Percentiles rank a stretch among this genome's conserved stretches.
phyloP scores from a whole-genome alignment of 2,113 vertebrate species.

The Orycteropus afer region DNA sequence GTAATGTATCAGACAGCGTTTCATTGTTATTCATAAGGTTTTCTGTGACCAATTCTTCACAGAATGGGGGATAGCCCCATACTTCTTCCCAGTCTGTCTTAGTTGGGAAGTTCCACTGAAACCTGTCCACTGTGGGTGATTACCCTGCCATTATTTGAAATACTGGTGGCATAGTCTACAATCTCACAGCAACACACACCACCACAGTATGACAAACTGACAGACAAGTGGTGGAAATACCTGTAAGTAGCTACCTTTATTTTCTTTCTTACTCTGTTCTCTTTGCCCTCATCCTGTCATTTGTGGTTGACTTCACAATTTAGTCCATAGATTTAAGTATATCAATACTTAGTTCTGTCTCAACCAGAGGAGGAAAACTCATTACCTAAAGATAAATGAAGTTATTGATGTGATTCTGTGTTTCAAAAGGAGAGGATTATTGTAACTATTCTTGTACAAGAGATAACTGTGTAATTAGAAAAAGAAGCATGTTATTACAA shows the following conservation, averaged over 20 bases:
- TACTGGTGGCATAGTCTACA: too few relatives aligned
- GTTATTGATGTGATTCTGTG: background rate
- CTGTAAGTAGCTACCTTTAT: background rate
- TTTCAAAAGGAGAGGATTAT: background rate
- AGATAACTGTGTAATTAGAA: background rate
- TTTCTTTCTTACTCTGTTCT: background rate
- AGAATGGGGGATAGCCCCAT: too few relatives aligned
- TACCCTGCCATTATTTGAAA: too few relatives aligned
- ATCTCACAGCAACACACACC: too few relatives aligned
- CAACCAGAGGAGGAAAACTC: background rate
- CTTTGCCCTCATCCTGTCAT: background rate
- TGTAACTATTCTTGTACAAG: background rate
- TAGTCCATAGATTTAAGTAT: background rate
- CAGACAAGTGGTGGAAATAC: too few relatives aligned
- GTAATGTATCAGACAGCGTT: too few relatives aligned
- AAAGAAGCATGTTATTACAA: background rate
- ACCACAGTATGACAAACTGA: too few relatives aligned
- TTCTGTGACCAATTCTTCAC: too few relatives aligned
- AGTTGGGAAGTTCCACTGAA: too few relatives aligned
- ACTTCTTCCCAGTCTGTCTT: too few relatives aligned
- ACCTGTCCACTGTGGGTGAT: too few relatives aligned
- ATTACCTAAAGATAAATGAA: background rate
- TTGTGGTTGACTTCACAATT: background rate
- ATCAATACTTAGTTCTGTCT: background rate
- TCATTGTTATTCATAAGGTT: too few relatives aligned